Evolutionary conservation across 2,113 vertebrate genomes (phyloP).

Genomic region (Gallinago media): DNA sequence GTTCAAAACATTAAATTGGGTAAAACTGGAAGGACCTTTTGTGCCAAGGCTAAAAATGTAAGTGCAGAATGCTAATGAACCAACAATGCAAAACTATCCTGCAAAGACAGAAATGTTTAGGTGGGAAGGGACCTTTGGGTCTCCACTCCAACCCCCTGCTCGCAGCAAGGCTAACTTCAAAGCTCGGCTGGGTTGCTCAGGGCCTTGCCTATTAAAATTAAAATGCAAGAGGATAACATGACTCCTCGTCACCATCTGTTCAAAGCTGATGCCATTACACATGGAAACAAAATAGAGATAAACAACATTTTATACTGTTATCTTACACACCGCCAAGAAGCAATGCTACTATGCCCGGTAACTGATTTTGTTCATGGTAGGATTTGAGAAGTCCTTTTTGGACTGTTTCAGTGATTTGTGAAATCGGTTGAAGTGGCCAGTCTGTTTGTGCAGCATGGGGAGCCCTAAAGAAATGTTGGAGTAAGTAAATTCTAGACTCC

Average conservation of each 20-base stretch:
- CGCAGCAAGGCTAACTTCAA: not conserved
- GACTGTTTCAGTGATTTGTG: not conserved
- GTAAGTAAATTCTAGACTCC: not conserved
- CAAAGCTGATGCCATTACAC: not conserved
- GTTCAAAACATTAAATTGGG: not conserved
- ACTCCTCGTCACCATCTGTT: not conserved
- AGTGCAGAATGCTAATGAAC: not conserved
- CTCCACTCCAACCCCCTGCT: not conserved
- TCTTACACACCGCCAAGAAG: not conserved
- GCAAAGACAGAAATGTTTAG: not conserved
- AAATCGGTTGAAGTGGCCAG: not conserved
- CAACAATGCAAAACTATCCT: not conserved
- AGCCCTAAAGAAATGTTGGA: not conserved
- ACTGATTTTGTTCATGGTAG: not conserved
- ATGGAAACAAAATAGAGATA: not conserved
- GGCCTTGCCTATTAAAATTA: not conserved
- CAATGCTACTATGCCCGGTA: not conserved
- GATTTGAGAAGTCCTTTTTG: not conserved
- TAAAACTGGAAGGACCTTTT: not conserved
- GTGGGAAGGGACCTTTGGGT: not conserved
- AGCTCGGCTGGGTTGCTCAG: not conserved
- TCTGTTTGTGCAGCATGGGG: not conserved
- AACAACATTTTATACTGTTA: not conserved
- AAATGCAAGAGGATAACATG: not conserved
- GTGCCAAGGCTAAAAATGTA: not conserved